These are phyloP conservation scores for Heliocidaris tuberculata DNA, from an alignment of 35 echinoderm and acorn worm species.

Conservation along the genomic window DNA sequence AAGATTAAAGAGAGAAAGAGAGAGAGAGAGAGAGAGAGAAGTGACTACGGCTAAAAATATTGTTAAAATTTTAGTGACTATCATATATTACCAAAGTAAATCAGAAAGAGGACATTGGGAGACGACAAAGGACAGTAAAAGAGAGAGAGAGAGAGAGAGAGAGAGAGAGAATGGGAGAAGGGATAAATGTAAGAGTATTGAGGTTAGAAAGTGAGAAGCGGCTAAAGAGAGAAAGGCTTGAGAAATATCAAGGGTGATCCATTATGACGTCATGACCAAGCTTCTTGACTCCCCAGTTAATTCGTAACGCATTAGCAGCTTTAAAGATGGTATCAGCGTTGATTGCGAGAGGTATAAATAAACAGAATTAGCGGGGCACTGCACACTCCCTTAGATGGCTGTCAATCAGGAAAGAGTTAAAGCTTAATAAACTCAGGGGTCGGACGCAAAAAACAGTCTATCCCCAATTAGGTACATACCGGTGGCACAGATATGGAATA, in stretches of 20 bases:
- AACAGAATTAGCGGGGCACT: background rate
- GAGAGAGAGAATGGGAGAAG: background rate
- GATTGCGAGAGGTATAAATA: constrained; percentile 29
- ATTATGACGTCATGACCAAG: background rate
- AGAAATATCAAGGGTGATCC: constrained; percentile 13
- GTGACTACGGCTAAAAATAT: too few species aligned
- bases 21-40: background rate
- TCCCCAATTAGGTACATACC: background rate
- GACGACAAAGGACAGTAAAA: background rate
- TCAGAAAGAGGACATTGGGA: background rate
- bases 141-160: background rate
- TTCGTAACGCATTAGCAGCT: constrained; percentile 36
- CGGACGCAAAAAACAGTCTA: background rate
- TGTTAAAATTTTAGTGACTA: too few species aligned
- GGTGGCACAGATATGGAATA: background rate
- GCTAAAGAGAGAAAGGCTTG: background rate
- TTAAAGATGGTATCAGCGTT: constrained; percentile 30
- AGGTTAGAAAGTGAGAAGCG: background rate
- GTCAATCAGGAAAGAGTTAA: constrained; percentile 30
- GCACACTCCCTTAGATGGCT: background rate
- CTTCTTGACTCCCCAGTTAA: constrained; percentile 16
- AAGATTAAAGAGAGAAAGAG: background rate
- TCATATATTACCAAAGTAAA: too few species aligned
- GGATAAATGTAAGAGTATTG: background rate
- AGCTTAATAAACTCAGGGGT: background rate